Conservation (phyloP, 92 coral and sea anemone species). For the Epizoanthus stellaris region DNA sequence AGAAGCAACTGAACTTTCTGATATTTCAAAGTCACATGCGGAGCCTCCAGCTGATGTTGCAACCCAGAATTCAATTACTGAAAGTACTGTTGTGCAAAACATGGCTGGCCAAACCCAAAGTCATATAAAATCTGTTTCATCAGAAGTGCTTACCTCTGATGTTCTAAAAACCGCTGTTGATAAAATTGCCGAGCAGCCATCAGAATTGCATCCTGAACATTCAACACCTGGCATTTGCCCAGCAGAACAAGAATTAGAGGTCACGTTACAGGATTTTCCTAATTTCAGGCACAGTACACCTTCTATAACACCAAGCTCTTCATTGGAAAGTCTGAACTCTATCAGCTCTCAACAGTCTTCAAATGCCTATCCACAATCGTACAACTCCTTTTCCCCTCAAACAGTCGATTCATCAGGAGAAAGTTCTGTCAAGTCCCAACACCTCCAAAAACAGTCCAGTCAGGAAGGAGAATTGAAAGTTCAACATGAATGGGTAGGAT, state of each 20-base stretch:
- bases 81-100: neutral
- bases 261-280: slow-evolving; percentile 64
- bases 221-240: slow-evolving; percentile 1
- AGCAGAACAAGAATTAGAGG: slow-evolving; percentile 39
- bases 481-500: slow-evolving; percentile 22
- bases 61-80: slow-evolving; percentile 2
- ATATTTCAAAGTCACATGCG: neutral
- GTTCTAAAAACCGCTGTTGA: neutral
- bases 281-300: slow-evolving; percentile 45
- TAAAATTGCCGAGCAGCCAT: neutral
- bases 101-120: neutral
- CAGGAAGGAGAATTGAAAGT: slow-evolving; percentile 27
- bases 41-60: neutral
- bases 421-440: neutral
- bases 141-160: neutral
- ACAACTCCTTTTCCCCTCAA: slow-evolving; percentile 61
- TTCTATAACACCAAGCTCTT: slow-evolving; percentile 90
- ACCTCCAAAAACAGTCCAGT: slow-evolving; percentile 19
- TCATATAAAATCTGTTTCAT: neutral
- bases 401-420: slow-evolving; percentile 41
- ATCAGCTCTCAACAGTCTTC: slow-evolving; percentile 62
- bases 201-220: slow-evolving; percentile 30
- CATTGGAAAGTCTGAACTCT: slow-evolving; percentile 87
- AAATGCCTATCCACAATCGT: slow-evolving; percentile 29
- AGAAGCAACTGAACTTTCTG: neutral